These are phyloP conservation scores for Passer montanus DNA, from an alignment of 2,113 vertebrate species.

Conservation along the genomic window DNA sequence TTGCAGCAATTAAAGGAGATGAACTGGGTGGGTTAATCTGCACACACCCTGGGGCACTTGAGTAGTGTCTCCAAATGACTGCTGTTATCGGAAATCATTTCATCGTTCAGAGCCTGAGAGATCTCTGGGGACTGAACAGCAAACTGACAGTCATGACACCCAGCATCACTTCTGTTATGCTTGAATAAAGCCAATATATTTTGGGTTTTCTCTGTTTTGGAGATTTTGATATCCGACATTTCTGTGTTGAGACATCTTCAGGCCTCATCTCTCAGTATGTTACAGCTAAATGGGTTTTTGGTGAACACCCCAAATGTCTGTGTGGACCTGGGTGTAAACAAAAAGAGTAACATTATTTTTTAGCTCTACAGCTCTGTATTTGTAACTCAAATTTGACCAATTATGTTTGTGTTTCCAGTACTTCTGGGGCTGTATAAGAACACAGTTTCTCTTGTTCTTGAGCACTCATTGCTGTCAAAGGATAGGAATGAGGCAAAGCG, in stretches of 20 bases:
- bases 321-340: neutral
- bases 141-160: neutral
- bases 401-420: neutral
- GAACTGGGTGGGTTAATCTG: neutral
- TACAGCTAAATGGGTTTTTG: neutral
- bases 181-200: neutral
- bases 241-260: neutral
- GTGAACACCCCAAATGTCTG: neutral
- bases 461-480: neutral
- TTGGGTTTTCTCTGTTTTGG: neutral
- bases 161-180: neutral
- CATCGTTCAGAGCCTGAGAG: neutral
- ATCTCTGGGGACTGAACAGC: neutral
- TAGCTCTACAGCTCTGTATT: neutral
- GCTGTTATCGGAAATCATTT: neutral
- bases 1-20: neutral
- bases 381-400: neutral
- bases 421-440: neutral
- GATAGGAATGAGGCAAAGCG: constrained; percentile 19
- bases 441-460: neutral
- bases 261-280: neutral
- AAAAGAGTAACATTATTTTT: neutral
- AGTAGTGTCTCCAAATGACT: neutral
- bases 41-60: neutral
- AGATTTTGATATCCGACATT: neutral